Percentiles rank a stretch among this genome's conserved stretches.
These are phyloP conservation scores for Pseudanteris insignis DNA, from an alignment of 2,888 invertebrate genomes.

Conservation along the genomic window DNA sequence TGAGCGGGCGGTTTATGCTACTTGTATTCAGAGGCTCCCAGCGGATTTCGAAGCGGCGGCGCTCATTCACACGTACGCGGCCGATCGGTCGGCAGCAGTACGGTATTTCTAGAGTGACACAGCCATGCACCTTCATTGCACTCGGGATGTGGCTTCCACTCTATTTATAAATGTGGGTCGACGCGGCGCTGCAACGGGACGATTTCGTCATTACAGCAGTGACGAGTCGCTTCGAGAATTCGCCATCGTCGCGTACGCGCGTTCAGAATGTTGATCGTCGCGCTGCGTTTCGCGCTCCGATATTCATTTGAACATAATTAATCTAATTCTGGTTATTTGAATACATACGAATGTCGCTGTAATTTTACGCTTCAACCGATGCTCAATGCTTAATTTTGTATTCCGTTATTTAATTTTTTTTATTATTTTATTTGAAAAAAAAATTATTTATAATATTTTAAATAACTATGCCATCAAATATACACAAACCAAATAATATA, in stretches of 20 bases:
- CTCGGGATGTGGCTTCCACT: constrained; percentile 39
- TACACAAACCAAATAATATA: too few species aligned
- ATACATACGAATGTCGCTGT: too few species aligned
- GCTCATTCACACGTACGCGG: constrained; percentile 35
- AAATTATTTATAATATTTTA: too few species aligned
- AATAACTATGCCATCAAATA: too few species aligned
- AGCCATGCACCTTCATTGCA: constrained; percentile 41
- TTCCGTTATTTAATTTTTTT: neutral
- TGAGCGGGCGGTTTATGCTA: constrained; percentile 12
- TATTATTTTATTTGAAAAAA: neutral
- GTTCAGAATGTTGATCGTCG: constrained; percentile 20
- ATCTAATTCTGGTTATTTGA: too few species aligned
- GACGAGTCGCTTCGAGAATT: constrained; percentile 41
- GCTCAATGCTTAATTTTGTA: neutral
- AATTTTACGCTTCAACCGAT: neutral
- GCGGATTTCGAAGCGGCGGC: constrained; percentile 23
- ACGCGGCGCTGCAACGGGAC: constrained; percentile 41
- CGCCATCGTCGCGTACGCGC: constrained; percentile 21
- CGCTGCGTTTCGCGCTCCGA: constrained; percentile 11
- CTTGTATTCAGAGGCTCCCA: constrained; percentile 30
- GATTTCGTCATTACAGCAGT: constrained; percentile 43
- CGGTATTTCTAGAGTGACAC: constrained; percentile 42
- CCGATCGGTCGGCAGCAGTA: constrained; percentile 27
- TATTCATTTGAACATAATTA: constrained; percentile 5
- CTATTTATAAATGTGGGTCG: constrained; percentile 45